Base-by-base conservation (phyloP, 2,113 vertebrate genomes). In the Leucopternis melanops region DNA sequence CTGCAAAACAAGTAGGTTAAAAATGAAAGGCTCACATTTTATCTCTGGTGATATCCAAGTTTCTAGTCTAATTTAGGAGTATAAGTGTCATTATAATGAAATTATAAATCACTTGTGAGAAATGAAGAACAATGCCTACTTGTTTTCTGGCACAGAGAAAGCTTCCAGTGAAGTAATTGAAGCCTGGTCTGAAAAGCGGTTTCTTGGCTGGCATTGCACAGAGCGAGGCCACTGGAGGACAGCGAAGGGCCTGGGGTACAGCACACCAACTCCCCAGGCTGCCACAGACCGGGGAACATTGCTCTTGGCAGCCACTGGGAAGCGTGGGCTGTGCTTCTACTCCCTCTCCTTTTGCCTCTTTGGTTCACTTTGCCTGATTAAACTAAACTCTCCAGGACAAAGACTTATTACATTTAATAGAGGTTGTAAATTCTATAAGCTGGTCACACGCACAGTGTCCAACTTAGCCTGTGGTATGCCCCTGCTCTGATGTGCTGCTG, bases 41-140 rank as follows among this genome's bases (percentile, higher is more conserved):
- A 50, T 90, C 47, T 74, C 71, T n/a, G 11, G 42, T 57, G 42
- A 47, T 81, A 82, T 34, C 63, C 19, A 47, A 8, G 77, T 75
- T 81, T 86, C 88, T 79, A 63, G 26, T 55, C 85, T 87, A 65
- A 58, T 86, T 88, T 91, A 85, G 84, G 87, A 90, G 27, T 57
- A 17, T 44, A 78, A 72, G n/a, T 32, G n/a, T 84, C 61, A 25
- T 72, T 91, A 74, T 59, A 27, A 67, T 66, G 85, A 91, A 81
- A 79, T 88, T 58, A 36, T 38, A 67, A 81, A 70, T 82, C 17
- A 29, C 66, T 80, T 55, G 27, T 31, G 27, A 84, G 89, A 65
- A 89, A 18, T 3, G 2, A 82, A 83, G 66, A 78, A 65, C 47
- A 25, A 82, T 34, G 38, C 25, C 42, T 59, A 15, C 27, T 65